These are phyloP conservation scores for Phalacrocorax aristotelis DNA, from an alignment of 2,113 vertebrate species.

Conservation along the genomic window DNA sequence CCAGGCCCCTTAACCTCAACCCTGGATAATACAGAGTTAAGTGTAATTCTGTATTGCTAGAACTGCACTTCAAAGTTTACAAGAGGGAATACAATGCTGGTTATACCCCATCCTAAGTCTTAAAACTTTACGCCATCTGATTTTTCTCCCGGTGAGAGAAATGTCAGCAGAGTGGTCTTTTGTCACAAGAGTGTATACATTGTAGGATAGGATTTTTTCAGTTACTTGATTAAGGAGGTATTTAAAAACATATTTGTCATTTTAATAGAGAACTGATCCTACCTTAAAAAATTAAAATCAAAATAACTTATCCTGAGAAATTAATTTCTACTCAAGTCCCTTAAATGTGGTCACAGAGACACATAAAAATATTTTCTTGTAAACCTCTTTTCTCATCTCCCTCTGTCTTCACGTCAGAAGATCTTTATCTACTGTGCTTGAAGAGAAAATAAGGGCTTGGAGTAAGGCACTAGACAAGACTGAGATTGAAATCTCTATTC, in stretches of 20 bases:
- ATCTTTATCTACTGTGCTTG: neutral
- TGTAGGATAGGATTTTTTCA: neutral
- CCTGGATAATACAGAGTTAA: neutral
- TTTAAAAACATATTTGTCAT: neutral
- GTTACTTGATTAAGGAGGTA: neutral
- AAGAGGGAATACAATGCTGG: neutral
- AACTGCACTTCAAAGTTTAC: neutral
- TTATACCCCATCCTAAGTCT: neutral
- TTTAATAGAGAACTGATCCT: neutral
- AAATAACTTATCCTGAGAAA: neutral
- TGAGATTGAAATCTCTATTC: neutral
- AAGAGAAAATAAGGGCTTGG: neutral
- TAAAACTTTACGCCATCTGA: neutral
- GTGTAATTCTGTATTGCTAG: neutral
- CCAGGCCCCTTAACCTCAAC: slow-evolving; percentile 53
- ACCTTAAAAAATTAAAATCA: neutral
- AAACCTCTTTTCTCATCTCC: neutral
- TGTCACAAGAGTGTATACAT: neutral
- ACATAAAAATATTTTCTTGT: neutral
- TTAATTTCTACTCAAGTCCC: neutral
- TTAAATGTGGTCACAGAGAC: neutral
- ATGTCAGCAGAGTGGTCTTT: neutral
- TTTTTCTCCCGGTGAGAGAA: slow-evolving; percentile 4
- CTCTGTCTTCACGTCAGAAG: neutral
- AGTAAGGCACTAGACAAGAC: neutral